Percentiles rank a stretch among this genome's conserved stretches.
Conservation (phyloP, 2,888 invertebrate species). For the Mythimna vitellina region DNA sequence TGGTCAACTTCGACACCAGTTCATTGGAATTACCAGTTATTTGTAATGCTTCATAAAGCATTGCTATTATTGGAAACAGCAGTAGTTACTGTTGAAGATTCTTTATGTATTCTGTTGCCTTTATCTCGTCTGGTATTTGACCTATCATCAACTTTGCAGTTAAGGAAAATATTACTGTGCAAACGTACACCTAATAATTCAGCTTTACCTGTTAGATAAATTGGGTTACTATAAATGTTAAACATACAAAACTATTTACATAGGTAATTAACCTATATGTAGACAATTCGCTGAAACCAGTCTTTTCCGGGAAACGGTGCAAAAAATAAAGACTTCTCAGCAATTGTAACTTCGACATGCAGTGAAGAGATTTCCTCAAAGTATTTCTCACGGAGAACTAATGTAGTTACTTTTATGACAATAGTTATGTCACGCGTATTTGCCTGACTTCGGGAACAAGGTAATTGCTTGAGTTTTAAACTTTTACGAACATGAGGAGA, state of each 20-base stretch:
- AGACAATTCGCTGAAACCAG: conserved; percentile 28
- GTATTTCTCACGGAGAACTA: conserved; percentile 47
- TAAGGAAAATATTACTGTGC: conserved; percentile 12
- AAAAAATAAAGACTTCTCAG: conserved; percentile 34
- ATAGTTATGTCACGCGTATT: conserved; percentile 48
- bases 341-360: conserved; percentile 18
- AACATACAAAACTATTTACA: conserved; percentile 11
- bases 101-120: neutral
- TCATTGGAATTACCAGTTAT: conserved; percentile 21
- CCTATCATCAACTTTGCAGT: neutral
- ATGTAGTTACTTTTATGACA: conserved; percentile 36
- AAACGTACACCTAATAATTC: neutral
- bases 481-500: conserved; percentile 44
- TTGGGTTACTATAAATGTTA: neutral
- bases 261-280: conserved; percentile 5
- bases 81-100: neutral
- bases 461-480: conserved; percentile 29
- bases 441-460: conserved; percentile 11
- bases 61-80: neutral
- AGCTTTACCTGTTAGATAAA: conserved; percentile 34
- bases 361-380: conserved; percentile 3
- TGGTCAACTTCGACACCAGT: conserved; percentile 26
- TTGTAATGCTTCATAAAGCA: conserved; percentile 23
- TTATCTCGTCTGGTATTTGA: neutral
- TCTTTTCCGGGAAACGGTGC: conserved; percentile 30